Conservation (phyloP, 2,888 invertebrate species). For the Drosophila sordidula region DNA sequence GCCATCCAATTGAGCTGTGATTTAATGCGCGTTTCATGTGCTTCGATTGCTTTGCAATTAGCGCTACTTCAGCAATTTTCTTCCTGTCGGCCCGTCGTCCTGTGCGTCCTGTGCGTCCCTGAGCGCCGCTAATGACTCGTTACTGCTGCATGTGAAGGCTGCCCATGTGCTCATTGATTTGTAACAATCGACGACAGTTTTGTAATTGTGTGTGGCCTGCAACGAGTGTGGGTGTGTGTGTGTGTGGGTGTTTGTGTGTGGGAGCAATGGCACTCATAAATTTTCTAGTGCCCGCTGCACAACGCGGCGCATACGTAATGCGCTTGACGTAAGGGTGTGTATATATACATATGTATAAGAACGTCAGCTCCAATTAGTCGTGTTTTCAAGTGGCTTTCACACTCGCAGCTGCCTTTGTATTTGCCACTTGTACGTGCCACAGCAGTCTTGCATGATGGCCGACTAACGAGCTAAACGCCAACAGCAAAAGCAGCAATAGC, state of each 20-base stretch:
- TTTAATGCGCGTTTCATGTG: slow-evolving; percentile 65
- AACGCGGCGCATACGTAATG: slow-evolving; percentile 68
- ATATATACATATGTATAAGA: slow-evolving; percentile 34
- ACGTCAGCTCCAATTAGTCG: slow-evolving; percentile 72
- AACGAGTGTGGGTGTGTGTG: slow-evolving; percentile 4
- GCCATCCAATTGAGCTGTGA: slow-evolving; percentile 45
- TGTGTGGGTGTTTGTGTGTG: slow-evolving; percentile 8
- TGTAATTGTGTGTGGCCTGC: slow-evolving; percentile 50
- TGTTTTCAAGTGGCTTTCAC: slow-evolving; percentile 71
- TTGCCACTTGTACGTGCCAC: slow-evolving; percentile 60
- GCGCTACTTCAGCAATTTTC: slow-evolving; percentile 75
- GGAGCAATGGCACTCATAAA: slow-evolving; percentile 47
- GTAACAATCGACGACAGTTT: slow-evolving; percentile 64
- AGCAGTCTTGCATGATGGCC: slow-evolving; percentile 50
- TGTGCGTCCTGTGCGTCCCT: neutral
- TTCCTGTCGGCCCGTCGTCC: slow-evolving; percentile 1
- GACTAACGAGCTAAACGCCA: slow-evolving; percentile 69
- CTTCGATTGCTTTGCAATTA: slow-evolving; percentile 76
- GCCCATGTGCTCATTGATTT: slow-evolving; percentile 48
- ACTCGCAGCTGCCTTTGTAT: slow-evolving; percentile 45
- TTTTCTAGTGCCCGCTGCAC: slow-evolving; percentile 51
- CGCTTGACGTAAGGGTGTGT: slow-evolving; percentile 2
- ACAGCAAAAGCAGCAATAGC: slow-evolving; percentile 38
- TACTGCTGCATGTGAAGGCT: slow-evolving; percentile 31
- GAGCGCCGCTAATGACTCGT: slow-evolving; percentile 46